A percentile compares a stretch with the other conserved stretches of the same genome.
Conservation (phyloP, 2,113 vertebrate genomes). For the Dromiciops gliroides region DNA sequence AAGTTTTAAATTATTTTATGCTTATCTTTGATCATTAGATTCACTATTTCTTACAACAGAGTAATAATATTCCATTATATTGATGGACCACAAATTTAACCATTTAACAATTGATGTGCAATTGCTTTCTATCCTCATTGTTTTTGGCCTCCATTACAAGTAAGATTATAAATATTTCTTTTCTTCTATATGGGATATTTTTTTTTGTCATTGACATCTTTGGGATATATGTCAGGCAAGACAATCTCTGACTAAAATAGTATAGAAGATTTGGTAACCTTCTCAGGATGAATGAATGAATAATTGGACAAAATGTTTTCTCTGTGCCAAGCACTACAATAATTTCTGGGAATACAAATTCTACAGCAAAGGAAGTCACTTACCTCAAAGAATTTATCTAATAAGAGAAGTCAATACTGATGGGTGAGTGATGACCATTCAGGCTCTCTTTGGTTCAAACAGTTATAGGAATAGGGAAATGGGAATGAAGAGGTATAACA, state of each 20-base stretch:
- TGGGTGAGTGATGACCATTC: too few relatives aligned
- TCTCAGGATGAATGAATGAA: not conserved
- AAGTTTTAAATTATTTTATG: not conserved
- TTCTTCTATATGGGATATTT: not conserved
- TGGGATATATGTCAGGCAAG: not conserved
- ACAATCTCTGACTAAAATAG: not conserved
- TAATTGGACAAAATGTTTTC: not conserved
- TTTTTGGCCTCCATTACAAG: not conserved
- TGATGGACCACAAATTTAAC: not conserved
- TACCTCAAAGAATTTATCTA: not conserved
- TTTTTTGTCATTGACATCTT: not conserved
- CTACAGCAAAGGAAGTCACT: not conserved
- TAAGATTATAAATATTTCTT: not conserved
- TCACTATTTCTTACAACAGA: not conserved
- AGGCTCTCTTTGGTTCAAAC: too few relatives aligned
- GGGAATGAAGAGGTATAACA: not conserved
- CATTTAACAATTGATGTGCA: not conserved
- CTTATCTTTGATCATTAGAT: not conserved
- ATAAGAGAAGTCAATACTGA: too few relatives aligned
- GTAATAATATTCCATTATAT: not conserved
- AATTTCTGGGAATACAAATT: not conserved
- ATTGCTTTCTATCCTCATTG: not conserved
- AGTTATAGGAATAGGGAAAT: not conserved
- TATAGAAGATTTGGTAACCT: not conserved
- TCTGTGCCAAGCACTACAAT: not conserved